Conservation (phyloP, 2,113 vertebrate genomes). For the Mesocricetus auratus region DNA sequence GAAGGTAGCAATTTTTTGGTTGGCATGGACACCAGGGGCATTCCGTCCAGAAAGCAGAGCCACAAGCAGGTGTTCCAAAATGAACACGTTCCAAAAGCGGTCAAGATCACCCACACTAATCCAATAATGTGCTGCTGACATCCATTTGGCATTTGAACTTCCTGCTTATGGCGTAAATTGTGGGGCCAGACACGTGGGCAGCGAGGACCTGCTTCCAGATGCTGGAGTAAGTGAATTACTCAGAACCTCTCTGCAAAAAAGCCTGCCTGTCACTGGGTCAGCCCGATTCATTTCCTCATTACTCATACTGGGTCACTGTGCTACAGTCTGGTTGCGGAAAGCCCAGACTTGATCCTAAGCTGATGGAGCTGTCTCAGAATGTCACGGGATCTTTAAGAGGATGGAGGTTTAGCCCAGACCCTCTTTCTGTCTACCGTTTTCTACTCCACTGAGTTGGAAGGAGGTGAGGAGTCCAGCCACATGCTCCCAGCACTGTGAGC, state of each 20-base stretch:
- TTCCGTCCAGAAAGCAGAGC: conserved; percentile 28
- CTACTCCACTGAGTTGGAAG: neutral
- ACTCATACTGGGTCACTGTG: neutral
- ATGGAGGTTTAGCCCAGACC: neutral
- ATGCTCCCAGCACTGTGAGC: neutral
- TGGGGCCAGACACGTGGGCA: neutral
- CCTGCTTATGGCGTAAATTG: conserved; percentile 35
- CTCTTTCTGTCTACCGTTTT: neutral
- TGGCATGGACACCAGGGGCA: neutral
- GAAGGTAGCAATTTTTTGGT: neutral
- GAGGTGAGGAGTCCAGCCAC: neutral
- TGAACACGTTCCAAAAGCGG: neutral
- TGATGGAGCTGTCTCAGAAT: neutral
- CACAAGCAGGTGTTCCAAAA: neutral
- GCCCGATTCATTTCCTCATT: fast-evolving
- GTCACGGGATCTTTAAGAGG: neutral
- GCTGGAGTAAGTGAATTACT: neutral
- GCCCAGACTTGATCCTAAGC: neutral
- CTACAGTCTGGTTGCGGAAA: neutral
- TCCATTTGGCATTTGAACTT: conserved; percentile 54
- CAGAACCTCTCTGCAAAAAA: neutral
- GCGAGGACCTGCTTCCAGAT: neutral
- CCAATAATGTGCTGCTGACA: conserved; percentile 49
- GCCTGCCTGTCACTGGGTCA: neutral
- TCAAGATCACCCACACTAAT: conserved; percentile 61